phyloP scores from a whole-genome alignment of 2,113 vertebrate species.

The Anas platyrhynchos region DNA sequence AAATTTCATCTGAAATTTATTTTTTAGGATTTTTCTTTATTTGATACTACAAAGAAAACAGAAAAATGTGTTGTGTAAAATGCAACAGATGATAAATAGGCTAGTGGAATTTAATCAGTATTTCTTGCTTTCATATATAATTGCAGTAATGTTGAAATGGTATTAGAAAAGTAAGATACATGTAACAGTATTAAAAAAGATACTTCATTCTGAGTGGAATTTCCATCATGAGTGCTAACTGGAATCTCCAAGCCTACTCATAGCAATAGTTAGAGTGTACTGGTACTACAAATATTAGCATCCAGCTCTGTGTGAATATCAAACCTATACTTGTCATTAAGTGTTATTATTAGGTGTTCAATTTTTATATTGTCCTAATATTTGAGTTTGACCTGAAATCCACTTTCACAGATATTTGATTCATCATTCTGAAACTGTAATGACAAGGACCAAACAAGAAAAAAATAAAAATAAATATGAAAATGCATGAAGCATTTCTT shows the following conservation, averaged over 20 bases:
- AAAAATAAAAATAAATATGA: too few relatives aligned
- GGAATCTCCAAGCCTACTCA: neutral
- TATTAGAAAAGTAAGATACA: too few relatives aligned
- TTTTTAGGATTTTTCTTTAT: constrained; percentile 22
- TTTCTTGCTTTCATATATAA: constrained; percentile 13
- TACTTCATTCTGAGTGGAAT: neutral
- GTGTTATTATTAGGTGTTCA: neutral
- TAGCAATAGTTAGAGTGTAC: neutral
- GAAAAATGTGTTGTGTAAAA: constrained; percentile 9
- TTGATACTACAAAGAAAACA: neutral
- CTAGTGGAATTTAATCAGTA: neutral
- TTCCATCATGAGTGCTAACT: neutral
- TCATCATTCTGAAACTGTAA: neutral
- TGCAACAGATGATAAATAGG: constrained; percentile 14
- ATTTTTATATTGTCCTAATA: neutral
- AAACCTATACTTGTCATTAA: neutral
- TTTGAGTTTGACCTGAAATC: neutral
- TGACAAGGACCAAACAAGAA: neutral
- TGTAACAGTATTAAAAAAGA: neutral
- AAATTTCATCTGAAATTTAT: constrained; percentile 70
- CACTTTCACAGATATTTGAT: neutral
- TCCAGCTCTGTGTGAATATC: neutral
- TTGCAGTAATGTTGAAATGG: neutral
- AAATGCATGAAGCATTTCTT: neutral
- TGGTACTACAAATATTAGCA: neutral